phyloP scores from a whole-genome alignment of 1,140 invertebrate genomes.

The Atopsyche davidsoni region DNA sequence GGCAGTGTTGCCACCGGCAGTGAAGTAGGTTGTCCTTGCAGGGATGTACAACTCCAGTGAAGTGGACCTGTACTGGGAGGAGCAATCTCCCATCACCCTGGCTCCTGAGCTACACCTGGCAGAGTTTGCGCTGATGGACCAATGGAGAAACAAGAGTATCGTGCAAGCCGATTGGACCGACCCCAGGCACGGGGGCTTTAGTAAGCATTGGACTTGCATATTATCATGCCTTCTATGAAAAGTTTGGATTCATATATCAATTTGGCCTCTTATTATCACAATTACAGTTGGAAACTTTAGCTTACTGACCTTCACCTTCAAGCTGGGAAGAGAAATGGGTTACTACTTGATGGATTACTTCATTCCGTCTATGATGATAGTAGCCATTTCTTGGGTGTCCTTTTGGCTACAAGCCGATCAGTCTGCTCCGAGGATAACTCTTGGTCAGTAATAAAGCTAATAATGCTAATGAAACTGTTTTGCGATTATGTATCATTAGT shows the following conservation, averaged over 20 bases:
- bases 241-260: not conserved
- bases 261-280: conserved; percentile 5
- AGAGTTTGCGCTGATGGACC: conserved; percentile 66
- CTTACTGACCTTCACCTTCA: conserved; percentile 69
- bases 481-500: too few relatives aligned
- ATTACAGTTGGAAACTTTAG: conserved; percentile 77
- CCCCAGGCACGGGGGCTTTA: conserved; percentile 63
- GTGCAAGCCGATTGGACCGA: conserved; percentile 60
- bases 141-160: conserved; percentile 63
- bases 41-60: conserved; percentile 76
- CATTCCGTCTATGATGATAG: conserved; percentile 81
- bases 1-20: conserved; percentile 2
- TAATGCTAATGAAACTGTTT: too few relatives aligned
- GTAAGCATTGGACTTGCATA: too few relatives aligned
- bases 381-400: conserved; percentile 84
- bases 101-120: conserved; percentile 74
- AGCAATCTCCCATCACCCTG: conserved; percentile 64
- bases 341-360: conserved; percentile 89
- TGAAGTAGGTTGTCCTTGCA: conserved; percentile 37
- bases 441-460: conserved; percentile 54
- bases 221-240: not conserved
- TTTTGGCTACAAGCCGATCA: conserved; percentile 87
- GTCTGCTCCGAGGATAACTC: conserved; percentile 70
- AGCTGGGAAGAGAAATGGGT: conserved; percentile 72
- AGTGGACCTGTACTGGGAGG: conserved; percentile 68